A percentile compares a stretch with the other conserved stretches of the same genome.
These are phyloP conservation scores for Ophthalmolycus amberensis DNA, from an alignment of 2,113 vertebrate genomes.

Conservation along the genomic window DNA sequence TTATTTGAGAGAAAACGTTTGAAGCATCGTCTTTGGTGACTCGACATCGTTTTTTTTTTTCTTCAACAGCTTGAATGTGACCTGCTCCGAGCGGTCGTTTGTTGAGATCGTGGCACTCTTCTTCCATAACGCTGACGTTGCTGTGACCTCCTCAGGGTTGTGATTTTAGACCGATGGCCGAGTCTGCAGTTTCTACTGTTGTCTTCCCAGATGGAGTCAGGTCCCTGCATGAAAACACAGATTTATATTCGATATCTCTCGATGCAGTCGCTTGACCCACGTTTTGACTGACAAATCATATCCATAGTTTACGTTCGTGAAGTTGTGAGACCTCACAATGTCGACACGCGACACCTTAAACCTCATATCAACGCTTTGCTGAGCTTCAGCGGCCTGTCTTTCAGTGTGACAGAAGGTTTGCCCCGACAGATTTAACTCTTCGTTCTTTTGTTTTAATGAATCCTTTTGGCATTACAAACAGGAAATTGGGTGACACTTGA, in stretches of 20 bases:
- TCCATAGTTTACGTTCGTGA: slow-evolving; percentile 27
- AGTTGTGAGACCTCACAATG: slow-evolving; percentile 38
- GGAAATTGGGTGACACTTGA: slow-evolving; percentile 21
- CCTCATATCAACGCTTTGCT: slow-evolving; percentile 33
- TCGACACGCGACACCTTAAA: slow-evolving; percentile 26
- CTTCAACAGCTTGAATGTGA: slow-evolving; percentile 36
- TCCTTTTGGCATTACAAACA: slow-evolving; percentile 9
- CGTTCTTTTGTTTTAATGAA: neutral
- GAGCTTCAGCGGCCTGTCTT: slow-evolving; percentile 33
- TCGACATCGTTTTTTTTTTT: neutral
- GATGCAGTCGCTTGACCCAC: slow-evolving; percentile 31
- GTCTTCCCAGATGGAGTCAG: slow-evolving; percentile 72
- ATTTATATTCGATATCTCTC: slow-evolving; percentile 44
- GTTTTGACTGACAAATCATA: slow-evolving; percentile 48
- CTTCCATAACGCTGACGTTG: slow-evolving; percentile 51
- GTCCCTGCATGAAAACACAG: slow-evolving; percentile 61
- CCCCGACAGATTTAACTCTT: slow-evolving; percentile 22
- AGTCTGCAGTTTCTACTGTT: slow-evolving; percentile 59
- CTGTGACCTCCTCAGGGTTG: slow-evolving; percentile 45
- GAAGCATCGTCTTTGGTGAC: slow-evolving; percentile 23
- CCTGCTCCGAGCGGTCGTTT: slow-evolving; percentile 15
- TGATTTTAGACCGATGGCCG: slow-evolving; percentile 12
- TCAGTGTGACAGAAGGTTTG: slow-evolving; percentile 30
- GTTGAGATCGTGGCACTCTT: slow-evolving; percentile 41
- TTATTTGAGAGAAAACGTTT: slow-evolving; percentile 1